Evolutionary conservation across 2,797 vertebrate species (phyloP).

Genomic region (Coreius guichenoti): DNA sequence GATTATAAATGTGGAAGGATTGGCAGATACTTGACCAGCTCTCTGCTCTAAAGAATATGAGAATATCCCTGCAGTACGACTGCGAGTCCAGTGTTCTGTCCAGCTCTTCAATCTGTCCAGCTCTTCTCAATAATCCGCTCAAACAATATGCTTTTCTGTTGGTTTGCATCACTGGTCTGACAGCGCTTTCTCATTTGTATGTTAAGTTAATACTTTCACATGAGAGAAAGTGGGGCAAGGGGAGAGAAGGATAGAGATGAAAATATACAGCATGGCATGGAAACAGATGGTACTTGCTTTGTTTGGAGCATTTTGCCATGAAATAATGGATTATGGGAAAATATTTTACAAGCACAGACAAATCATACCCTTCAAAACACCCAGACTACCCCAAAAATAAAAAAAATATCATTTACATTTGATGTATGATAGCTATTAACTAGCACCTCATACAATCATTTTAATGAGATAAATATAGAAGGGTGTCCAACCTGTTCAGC

Average conservation of each 20-base stretch:
- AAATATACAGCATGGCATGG: conserved; percentile 21
- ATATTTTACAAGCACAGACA: conserved; percentile 22
- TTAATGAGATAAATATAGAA: conserved; percentile 57
- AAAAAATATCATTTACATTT: conserved; percentile 20
- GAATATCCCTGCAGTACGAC: background rate
- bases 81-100: conserved; percentile 7
- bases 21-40: background rate
- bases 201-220: conserved; percentile 49
- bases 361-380: conserved; percentile 14
- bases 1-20: conserved; percentile 8
- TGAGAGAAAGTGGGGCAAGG: conserved; percentile 35
- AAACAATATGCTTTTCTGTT: conserved; percentile 22
- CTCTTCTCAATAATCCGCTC: conserved; percentile 33
- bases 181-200: conserved; percentile 44
- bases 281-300: conserved; percentile 30
- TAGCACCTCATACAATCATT: conserved; percentile 42
- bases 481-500: conserved; percentile 47
- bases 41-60: background rate
- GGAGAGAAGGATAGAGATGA: conserved; percentile 28
- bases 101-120: conserved; percentile 31
- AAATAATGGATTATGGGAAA: conserved; percentile 26
- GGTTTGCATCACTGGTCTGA: conserved; percentile 27
- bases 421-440: conserved; percentile 55
- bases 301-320: background rate
- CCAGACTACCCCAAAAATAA: background rate